Evolutionary conservation across 2,888 invertebrate species (phyloP).

Genomic region (Eilema griseolum): DNA sequence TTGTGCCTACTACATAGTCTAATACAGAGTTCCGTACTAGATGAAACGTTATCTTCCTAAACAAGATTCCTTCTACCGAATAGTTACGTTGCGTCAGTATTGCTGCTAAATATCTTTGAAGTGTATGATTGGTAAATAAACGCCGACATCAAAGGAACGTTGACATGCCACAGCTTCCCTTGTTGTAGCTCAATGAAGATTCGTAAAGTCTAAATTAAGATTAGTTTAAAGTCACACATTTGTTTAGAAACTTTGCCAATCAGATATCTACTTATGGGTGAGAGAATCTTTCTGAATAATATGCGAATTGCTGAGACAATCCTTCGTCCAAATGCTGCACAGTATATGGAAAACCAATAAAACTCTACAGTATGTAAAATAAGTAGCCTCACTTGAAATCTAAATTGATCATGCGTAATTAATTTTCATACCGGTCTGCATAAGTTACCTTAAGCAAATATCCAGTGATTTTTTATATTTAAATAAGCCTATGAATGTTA

Average conservation of each 20-base stretch:
- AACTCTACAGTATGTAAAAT: neutral
- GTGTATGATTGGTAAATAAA: constrained; percentile 45
- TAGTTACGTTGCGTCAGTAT: neutral
- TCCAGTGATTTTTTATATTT: too few relatives aligned
- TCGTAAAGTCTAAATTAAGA: constrained; percentile 5
- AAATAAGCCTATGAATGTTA: too few relatives aligned
- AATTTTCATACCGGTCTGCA: too few relatives aligned
- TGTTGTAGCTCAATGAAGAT: constrained; percentile 10
- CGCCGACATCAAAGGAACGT: constrained; percentile 43
- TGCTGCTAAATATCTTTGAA: constrained; percentile 38
- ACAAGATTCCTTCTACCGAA: neutral
- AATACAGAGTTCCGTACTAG: neutral
- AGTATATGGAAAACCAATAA: neutral
- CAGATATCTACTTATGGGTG: neutral
- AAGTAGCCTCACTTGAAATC: too few relatives aligned
- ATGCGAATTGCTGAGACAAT: neutral
- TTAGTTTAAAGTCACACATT: neutral
- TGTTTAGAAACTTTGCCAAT: constrained; percentile 1
- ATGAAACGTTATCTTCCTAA: neutral
- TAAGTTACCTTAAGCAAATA: too few relatives aligned
- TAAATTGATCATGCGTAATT: too few relatives aligned
- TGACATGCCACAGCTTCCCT: constrained; percentile 26
- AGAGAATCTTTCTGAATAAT: neutral
- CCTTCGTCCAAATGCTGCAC: neutral
- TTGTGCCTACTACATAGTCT: neutral